Base-by-base conservation (phyloP, 2,888 invertebrate species). In the Cremastinae sp. region DNA sequence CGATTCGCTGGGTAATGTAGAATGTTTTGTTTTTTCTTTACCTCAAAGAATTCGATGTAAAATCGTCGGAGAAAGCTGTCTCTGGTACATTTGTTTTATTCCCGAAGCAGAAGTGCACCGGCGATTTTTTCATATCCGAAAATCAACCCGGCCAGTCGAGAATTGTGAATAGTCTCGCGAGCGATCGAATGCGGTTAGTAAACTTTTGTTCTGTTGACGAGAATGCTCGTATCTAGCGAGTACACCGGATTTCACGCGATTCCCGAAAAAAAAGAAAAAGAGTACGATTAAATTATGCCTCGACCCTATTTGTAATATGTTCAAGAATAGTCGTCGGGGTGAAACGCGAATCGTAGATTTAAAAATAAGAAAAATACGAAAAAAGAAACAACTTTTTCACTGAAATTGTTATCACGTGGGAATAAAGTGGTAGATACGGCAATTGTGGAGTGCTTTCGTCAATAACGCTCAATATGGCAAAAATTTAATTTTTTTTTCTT, bases 251-350 rank as follows among this genome's bases (percentile, higher is more conserved):
- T 35, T n/a, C n/a, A 39, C 37, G 55, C 55, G 37, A n/a, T 47
- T 47, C 35, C 51, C 12, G 10, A 35, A 8, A 28, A 39, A 49
- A 56, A 53, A 43, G 18, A 20, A 43, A 49, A 64, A 64, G 66
- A 35, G 41, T 37, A 12, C 16, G n/a, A 69, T 51, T 16, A 58
- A 58, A 65, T 74, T 59, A 72, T 77, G 81, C 81, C 82, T 81
- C 77, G 78, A 81, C 79, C 79, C 80, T 82, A 80, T 72, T 78
- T 35, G 79, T 76, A 79, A 80, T 80, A 82, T 80, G 80, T 82
- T 82, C 72, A 79, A 77, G 62, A 73, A 80, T 78, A 75, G 79
- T 71, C 45, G 71, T 79, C 78, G 70, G 58, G 79, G 77, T 78
- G 55, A 78, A 28, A 65, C 41, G 61, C 61, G 53, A 16, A 69